Conservation (phyloP, 2,113 vertebrate species). For the Tyrannus savana region DNA sequence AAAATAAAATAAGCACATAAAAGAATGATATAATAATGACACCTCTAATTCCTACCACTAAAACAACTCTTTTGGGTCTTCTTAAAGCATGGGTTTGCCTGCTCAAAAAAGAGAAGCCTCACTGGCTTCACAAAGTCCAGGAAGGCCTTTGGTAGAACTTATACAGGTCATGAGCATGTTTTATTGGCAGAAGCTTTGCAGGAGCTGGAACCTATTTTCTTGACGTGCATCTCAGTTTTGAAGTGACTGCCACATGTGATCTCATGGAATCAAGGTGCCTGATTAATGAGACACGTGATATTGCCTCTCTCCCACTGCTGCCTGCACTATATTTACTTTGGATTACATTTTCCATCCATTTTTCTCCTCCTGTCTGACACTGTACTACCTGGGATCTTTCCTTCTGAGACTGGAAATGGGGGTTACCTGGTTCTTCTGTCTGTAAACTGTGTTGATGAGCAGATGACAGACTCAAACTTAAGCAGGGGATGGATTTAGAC, state of each 20-base stretch:
- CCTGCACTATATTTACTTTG: slow-evolving; percentile 2
- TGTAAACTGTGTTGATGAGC: background rate
- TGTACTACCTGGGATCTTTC: background rate
- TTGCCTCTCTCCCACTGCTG: background rate
- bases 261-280: background rate
- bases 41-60: background rate
- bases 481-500: background rate
- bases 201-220: background rate
- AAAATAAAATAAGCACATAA: background rate
- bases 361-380: background rate
- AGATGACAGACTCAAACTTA: background rate
- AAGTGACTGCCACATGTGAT: background rate
- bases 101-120: background rate
- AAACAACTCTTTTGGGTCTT: background rate
- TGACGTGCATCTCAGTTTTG: background rate
- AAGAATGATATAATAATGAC: background rate
- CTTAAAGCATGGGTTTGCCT: background rate
- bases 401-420: background rate
- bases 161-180: background rate
- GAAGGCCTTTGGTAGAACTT: background rate
- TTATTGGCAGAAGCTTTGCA: background rate
- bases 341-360: slow-evolving; percentile 18
- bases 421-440: background rate
- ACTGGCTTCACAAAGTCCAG: background rate
- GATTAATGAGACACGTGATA: background rate